These are phyloP conservation scores for Pseudomugil tenellus DNA, from an alignment of 2,797 vertebrate species.

Conservation along the genomic window DNA sequence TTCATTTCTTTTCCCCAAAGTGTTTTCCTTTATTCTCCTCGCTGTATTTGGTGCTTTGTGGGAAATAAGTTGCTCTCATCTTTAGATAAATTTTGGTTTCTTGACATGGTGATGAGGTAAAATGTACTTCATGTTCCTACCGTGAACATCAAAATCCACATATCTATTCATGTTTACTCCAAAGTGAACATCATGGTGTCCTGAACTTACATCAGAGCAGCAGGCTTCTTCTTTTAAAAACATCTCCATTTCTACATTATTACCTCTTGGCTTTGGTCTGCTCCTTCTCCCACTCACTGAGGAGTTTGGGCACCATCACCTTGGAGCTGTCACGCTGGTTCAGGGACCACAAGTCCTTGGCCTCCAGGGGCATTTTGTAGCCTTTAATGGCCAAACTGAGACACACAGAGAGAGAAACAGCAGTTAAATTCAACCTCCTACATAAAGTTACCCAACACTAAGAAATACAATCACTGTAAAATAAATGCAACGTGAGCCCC, in stretches of 20 bases:
- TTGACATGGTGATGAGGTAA: too few relatives aligned
- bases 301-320: constrained; percentile 83
- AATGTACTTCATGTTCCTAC: too few relatives aligned
- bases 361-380: constrained; percentile 90
- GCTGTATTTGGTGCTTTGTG: too few relatives aligned
- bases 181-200: too few relatives aligned
- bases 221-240: too few relatives aligned
- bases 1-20: too few relatives aligned
- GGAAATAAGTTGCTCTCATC: too few relatives aligned
- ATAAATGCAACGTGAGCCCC: constrained; percentile 6
- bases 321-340: constrained; percentile 86
- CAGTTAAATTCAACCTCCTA: background rate
- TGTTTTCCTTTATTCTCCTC: too few relatives aligned
- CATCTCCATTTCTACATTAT: background rate
- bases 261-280: constrained; percentile 81
- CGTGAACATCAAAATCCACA: too few relatives aligned
- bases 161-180: too few relatives aligned
- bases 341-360: constrained; percentile 92
- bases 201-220: too few relatives aligned
- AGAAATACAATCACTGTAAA: background rate
- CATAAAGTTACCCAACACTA: background rate
- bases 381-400: constrained; percentile 90
- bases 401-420: constrained; percentile 32
- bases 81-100: too few relatives aligned
- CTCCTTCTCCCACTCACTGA: constrained; percentile 89